Evolutionary conservation across 2,888 invertebrate species (phyloP).

Genomic region (Acanthosoma haemorrhoidale): DNA sequence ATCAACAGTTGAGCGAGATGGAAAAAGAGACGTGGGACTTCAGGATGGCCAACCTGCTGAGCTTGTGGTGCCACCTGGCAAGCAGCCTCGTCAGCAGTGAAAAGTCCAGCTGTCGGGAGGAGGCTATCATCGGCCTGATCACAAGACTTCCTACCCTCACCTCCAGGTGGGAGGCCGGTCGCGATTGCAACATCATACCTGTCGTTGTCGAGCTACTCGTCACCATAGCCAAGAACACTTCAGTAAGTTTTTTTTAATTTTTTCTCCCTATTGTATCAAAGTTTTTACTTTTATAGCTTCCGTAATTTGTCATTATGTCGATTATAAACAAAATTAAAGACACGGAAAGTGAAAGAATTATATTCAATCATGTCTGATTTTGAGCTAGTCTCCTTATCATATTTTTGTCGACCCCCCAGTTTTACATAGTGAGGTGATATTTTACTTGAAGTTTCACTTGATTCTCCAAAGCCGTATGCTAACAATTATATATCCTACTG

Average conservation of each 20-base stretch:
- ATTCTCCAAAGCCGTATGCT: no score
- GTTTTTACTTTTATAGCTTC: no score
- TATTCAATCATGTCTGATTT: no score
- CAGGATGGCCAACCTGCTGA: slow-evolving; percentile 6
- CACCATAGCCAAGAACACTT: slow-evolving; percentile 22
- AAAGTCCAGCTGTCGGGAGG: slow-evolving; percentile 29
- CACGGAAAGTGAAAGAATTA: no score
- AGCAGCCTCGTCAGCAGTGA: slow-evolving; percentile 21
- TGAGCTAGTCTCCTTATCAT: no score
- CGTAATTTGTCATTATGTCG: no score
- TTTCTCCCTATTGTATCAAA: slow-evolving; percentile 10
- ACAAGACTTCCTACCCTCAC: slow-evolving; percentile 7
- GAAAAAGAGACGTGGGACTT: not conserved
- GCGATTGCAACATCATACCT: slow-evolving; percentile 16
- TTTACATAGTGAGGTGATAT: no score
- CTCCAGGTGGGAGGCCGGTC: slow-evolving; percentile 11
- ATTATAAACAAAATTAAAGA: no score
- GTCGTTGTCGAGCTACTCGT: slow-evolving; percentile 32
- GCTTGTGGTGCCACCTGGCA: slow-evolving; percentile 30
- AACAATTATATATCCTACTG: no score
- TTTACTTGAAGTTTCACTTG: no score
- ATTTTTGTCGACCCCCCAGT: no score
- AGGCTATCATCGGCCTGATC: slow-evolving; percentile 23
- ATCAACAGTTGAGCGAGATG: not conserved
- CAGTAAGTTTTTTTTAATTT: slow-evolving; percentile 32